A percentile compares a stretch with the other conserved stretches of the same genome.
Evolutionary conservation across 2,888 invertebrate species (phyloP).

Genomic region (Catocala sponsa): DNA sequence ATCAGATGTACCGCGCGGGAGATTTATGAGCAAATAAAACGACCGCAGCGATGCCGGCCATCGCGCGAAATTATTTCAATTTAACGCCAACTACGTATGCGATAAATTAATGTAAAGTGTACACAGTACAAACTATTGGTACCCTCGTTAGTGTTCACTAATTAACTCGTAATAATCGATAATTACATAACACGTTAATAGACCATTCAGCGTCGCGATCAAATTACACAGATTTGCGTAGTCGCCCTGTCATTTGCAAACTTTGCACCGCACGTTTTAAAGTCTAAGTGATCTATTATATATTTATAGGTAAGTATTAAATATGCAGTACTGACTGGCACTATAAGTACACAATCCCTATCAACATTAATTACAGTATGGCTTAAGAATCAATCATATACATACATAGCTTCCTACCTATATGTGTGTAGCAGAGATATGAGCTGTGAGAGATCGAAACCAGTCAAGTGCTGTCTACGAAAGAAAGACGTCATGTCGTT

Average conservation of each 20-base stretch:
- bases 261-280: slow-evolving; percentile 12
- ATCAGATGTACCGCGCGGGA: slow-evolving; percentile 75
- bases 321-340: too few relatives aligned
- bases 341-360: too few relatives aligned
- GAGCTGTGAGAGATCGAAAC: too few relatives aligned
- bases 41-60: slow-evolving; percentile 69
- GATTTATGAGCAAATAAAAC: slow-evolving; percentile 81
- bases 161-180: slow-evolving; percentile 66
- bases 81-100: slow-evolving; percentile 71
- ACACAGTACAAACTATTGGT: slow-evolving; percentile 58
- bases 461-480: too few relatives aligned
- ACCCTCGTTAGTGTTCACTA: slow-evolving; percentile 63
- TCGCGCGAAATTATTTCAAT: slow-evolving; percentile 80
- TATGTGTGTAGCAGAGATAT: too few relatives aligned
- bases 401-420: too few relatives aligned
- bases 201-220: slow-evolving; percentile 35
- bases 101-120: slow-evolving; percentile 70
- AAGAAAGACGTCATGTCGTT: too few relatives aligned
- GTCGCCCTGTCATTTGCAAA: slow-evolving; percentile 36
- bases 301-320: too few relatives aligned
- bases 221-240: slow-evolving; percentile 35
- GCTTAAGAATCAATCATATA: too few relatives aligned
- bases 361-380: too few relatives aligned
- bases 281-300: background rate
- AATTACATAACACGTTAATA: slow-evolving; percentile 50